These are phyloP conservation scores for Leptopilina myrica DNA, from an alignment of 2,888 invertebrate species.

Conservation along the genomic window DNA sequence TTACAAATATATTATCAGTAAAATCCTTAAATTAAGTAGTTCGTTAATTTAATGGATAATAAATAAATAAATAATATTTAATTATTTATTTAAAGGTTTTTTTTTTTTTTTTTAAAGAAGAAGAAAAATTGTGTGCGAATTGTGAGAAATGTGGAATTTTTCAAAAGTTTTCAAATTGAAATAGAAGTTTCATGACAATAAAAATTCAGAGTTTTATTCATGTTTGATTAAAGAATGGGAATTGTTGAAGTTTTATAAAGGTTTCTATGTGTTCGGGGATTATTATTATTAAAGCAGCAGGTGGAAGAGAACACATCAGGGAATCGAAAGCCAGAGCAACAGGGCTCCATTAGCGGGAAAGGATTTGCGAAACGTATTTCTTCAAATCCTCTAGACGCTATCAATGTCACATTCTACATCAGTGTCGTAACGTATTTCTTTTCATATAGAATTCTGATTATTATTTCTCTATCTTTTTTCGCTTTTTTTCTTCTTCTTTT, in stretches of 20 bases:
- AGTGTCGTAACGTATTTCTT: not conserved
- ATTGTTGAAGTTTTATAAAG: conserved; percentile 13
- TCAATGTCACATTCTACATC: conserved; percentile 18
- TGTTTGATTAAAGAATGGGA: not conserved
- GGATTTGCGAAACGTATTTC: conserved; percentile 29
- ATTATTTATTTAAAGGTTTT: no score
- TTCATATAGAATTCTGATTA: not conserved
- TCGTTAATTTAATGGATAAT: no score
- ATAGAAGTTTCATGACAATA: not conserved
- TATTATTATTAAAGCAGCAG: conserved; percentile 23
- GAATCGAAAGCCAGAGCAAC: conserved; percentile 24
- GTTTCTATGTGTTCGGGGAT: conserved; percentile 5
- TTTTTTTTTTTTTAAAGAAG: no score
- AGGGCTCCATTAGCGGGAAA: conserved; percentile 15
- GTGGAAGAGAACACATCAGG: conserved; percentile 20
- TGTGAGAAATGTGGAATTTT: not conserved
- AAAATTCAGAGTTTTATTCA: conserved; percentile 6
- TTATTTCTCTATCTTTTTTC: not conserved
- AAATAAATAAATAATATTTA: no score
- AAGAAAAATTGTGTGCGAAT: no score
- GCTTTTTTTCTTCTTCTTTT: no score
- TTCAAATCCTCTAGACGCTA: conserved; percentile 26
- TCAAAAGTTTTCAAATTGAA: not conserved
- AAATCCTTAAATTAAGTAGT: no score
- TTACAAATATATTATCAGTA: no score